phyloP scores from a whole-genome alignment of 2,888 invertebrate species.

The Xanthia icteritia region DNA sequence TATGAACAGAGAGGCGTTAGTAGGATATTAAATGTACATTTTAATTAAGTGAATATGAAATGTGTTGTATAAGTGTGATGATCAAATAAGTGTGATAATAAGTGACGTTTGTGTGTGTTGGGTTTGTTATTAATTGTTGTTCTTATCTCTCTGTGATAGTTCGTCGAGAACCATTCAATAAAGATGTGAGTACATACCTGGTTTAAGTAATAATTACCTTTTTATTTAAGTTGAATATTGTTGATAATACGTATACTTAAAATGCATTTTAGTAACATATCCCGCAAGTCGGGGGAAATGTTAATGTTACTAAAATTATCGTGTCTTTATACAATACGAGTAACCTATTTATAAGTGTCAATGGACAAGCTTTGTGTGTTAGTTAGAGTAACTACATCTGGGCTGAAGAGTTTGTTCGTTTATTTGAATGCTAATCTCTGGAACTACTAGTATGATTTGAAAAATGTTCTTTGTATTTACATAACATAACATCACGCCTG shows the following conservation, averaged over 20 bases:
- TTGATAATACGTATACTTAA: not conserved
- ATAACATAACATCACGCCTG: too few species aligned
- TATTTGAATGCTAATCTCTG: too few species aligned
- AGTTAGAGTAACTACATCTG: not conserved
- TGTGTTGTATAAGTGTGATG: not conserved
- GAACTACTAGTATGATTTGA: too few species aligned
- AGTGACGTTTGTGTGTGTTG: not conserved
- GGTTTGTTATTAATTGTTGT: not conserved
- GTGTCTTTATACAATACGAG: not conserved
- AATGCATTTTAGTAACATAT: too few species aligned
- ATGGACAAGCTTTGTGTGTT: not conserved
- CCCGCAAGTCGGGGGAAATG: too few species aligned
- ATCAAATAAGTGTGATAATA: constrained; percentile 4
- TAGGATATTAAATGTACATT: not conserved
- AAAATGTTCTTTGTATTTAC: too few species aligned
- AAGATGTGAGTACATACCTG: constrained; percentile 25
- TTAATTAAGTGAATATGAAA: not conserved
- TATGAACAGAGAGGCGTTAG: not conserved
- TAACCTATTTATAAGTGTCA: not conserved
- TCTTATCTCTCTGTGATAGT: constrained; percentile 30
- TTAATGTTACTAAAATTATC: not conserved
- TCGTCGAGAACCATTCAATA: not conserved
- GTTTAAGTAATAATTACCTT: not conserved
- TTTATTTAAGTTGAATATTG: not conserved
- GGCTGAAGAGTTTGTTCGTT: too few species aligned